phyloP scores from a whole-genome alignment of 2,113 vertebrate species.

The Phyllostomus discolor region DNA sequence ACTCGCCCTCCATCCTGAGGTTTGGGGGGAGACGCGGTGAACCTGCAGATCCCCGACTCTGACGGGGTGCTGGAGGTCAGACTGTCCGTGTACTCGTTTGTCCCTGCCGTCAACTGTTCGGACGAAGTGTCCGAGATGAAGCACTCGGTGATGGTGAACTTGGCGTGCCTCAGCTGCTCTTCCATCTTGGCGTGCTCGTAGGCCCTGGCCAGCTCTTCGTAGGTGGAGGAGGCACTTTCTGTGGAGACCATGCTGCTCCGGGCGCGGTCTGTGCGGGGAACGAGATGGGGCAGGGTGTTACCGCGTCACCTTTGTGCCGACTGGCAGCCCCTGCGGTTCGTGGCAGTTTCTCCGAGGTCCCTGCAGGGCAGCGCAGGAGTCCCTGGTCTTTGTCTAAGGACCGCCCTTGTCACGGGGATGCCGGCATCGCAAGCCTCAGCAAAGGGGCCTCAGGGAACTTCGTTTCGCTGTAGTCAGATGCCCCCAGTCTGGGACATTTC shows the following conservation, averaged over 20 bases:
- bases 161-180: constrained; percentile 97
- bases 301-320: fast-evolving
- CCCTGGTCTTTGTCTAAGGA: background rate
- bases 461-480: background rate
- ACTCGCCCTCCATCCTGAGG: constrained; percentile 97
- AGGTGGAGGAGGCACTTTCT: constrained; percentile 98
- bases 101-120: constrained; percentile 98
- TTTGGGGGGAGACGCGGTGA: constrained; percentile 98
- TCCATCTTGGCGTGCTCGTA: constrained; percentile 99
- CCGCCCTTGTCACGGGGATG: background rate
- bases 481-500: background rate
- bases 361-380: fast-evolving
- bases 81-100: constrained; percentile 99
- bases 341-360: no score
- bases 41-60: constrained; percentile 98
- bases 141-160: constrained; percentile 99
- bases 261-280: constrained; percentile 86
- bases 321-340: fast-evolving
- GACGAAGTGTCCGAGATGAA: constrained; percentile 99
- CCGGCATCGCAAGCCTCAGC: background rate
- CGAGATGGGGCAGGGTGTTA: fast-evolving
- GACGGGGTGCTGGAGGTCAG: constrained; percentile 98
- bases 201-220: constrained; percentile 96
- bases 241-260: constrained; percentile 99
- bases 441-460: background rate